Conservation (phyloP, 2,113 vertebrate species). For the Eleginops maclovinus region DNA sequence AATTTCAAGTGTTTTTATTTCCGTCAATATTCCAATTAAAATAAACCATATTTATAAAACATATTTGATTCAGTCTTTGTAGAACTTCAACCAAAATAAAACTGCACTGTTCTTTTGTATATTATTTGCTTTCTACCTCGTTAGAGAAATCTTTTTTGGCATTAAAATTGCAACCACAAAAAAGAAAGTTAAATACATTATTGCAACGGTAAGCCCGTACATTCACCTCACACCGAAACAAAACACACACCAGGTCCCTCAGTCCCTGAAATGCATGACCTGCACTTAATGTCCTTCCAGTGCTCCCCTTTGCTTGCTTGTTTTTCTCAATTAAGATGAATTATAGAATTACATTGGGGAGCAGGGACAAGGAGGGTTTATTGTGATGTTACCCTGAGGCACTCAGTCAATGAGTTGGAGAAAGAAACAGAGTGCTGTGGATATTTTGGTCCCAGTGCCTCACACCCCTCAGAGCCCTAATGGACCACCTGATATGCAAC, state of each 20-base stretch:
- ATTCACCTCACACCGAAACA: constrained; percentile 35
- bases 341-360: constrained; percentile 77
- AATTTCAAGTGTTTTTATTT: constrained; percentile 8
- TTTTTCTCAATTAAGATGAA: constrained; percentile 82
- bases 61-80: neutral
- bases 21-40: neutral
- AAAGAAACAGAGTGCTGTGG: constrained; percentile 59
- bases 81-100: constrained; percentile 19
- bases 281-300: constrained; percentile 54
- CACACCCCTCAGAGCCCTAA: constrained; percentile 60
- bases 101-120: neutral
- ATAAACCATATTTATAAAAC: neutral
- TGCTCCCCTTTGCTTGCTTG: constrained; percentile 62
- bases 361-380: constrained; percentile 60
- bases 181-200: constrained; percentile 13
- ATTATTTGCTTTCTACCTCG: constrained; percentile 3
- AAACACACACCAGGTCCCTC: constrained; percentile 51
- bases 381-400: constrained; percentile 66
- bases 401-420: constrained; percentile 65
- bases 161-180: neutral
- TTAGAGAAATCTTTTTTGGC: constrained; percentile 10
- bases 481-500: constrained; percentile 66
- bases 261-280: constrained; percentile 47
- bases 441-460: constrained; percentile 71
- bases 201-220: constrained; percentile 2